Evolutionary conservation across 2,113 vertebrate genomes (phyloP), one percentile per base, ranked within the genome.

Genomic region (Tragelaphus imberbis): DNA sequence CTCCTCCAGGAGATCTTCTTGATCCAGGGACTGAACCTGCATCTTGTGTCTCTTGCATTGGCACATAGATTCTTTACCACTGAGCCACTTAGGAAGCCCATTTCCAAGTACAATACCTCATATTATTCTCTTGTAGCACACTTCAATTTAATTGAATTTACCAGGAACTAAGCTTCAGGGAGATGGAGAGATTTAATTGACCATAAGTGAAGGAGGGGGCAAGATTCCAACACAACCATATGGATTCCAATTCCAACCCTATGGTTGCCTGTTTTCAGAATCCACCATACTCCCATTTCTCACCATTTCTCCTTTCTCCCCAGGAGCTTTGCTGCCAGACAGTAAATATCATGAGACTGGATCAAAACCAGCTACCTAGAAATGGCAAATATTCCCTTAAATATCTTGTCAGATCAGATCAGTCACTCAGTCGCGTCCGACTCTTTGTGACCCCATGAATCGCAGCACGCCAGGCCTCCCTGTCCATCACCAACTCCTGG

Each of bases 261-360:
- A 5, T 2, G 27, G 12, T 19, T 30, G 9, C 40, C 56, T 25
- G 27, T 5, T 91, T 56, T 27, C 56, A 56, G 27, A 4, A 5
- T 51, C 9, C 8, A 19, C n/a, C 40, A 15, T 55, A 23, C 44
- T 10, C 21, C 11, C 9, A 0, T 61, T 17, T 2, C 0, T 21
- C 6, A 19, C 27, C n/a, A 44, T 53, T 27, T 87, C 15, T 61
- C 5, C 47, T 59, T 59, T 53, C 11, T 13, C 44, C 28, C 27
- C 4, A 65, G 1, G 6, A n/a, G 6, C 13, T 7, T 63, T 36
- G 23, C 2, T 33, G 12, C 8, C 61, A 56, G 15, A 86, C 0
- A 65, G 2, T 15, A 47, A 23, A 55, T 28, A 55, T 5, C 10
- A 2, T 10, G 3, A 36, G 17, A 27, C 3, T 25, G 9, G 4